Evolutionary conservation across 1,140 invertebrate species (phyloP).

Genomic region (Helicoverpa armigera): DNA sequence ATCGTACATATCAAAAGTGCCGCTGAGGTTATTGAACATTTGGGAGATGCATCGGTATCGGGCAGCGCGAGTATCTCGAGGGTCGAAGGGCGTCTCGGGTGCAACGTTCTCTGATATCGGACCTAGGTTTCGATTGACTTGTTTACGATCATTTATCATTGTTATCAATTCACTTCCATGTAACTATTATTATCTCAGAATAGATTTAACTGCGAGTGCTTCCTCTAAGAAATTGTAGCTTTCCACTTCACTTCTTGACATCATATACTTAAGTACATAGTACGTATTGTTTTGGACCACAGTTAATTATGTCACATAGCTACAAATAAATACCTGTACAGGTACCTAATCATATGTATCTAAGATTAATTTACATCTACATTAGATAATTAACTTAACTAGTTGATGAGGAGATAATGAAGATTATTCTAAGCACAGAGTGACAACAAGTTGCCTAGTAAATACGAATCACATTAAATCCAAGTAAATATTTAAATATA

Average conservation of each 20-base stretch:
- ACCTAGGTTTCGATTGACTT: conserved; percentile 74
- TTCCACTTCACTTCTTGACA: not conserved
- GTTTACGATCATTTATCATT: conserved; percentile 80
- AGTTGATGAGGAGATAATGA: not conserved
- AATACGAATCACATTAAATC: conserved; percentile 9
- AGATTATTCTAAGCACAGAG: not conserved
- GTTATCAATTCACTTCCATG: conserved; percentile 64
- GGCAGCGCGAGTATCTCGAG: conserved; percentile 63
- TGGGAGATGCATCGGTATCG: conserved; percentile 60
- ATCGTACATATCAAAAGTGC: conserved; percentile 60
- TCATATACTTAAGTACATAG: not conserved
- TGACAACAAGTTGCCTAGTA: conserved; percentile 10
- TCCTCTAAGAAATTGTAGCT: conserved; percentile 51
- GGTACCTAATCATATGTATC: not conserved
- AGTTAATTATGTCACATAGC: no score
- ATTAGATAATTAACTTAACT: not conserved
- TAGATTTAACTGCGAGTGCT: conserved; percentile 66
- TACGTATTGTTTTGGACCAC: no score
- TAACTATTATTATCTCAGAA: conserved; percentile 73
- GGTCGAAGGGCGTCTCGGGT: conserved; percentile 65
- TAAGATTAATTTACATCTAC: not conserved
- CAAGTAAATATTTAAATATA: conserved; percentile 4
- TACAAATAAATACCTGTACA: no score
- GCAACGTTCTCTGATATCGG: conserved; percentile 77
- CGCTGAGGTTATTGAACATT: conserved; percentile 58